Evolutionary conservation across 2,797 vertebrate genomes (phyloP), one percentile per base, ranked within the genome.

Genomic region (Arctocebus calabarensis): DNA sequence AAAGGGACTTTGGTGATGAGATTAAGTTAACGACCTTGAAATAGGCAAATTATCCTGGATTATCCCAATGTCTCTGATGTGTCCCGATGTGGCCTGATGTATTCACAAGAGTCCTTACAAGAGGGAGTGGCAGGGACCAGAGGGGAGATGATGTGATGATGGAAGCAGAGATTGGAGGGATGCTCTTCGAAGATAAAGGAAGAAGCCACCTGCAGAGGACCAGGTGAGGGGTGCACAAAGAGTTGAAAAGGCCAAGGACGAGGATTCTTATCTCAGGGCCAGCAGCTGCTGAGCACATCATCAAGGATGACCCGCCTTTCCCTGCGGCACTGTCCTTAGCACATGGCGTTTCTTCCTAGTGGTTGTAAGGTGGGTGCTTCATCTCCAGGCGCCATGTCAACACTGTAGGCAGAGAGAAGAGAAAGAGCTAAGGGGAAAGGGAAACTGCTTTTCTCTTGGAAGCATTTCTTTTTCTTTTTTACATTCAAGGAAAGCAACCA

Each of bases 271-370:
- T 22, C 27, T 88, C 19, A 52, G 23, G 9, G 71, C 37, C 40
- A 32, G 62, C 34, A 73, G 87, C 55, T 70, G 29, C 74, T 27
- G 59, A 83, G 61, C 71, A 62, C 73, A 13, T 64, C 74, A 2
- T 32, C 25, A 4, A 57, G 29, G 61, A 14, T 59, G 13, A 52
- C 48, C 25, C 22, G 13, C 55, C 9, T 37, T 32, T 52, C 32
- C 55, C 8, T 37, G 45, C 0, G 8, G n/a, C 29, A 2, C 34
- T 45, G 3, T 32, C 40, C 48, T 83, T 52, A 66, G 43, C 34
- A 11, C 1, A 3, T 22, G 78, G 20, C 1, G 0, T 5, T 5
- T 20, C 40, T 79, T 91, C 37, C 29, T 16, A 12, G 0, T 0
- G 52, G 22, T 13, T 29, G 4, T 57, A 25, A 73, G 45, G 40